phyloP scores from a whole-genome alignment of 1,140 invertebrate genomes.

The Drosophila guanche region DNA sequence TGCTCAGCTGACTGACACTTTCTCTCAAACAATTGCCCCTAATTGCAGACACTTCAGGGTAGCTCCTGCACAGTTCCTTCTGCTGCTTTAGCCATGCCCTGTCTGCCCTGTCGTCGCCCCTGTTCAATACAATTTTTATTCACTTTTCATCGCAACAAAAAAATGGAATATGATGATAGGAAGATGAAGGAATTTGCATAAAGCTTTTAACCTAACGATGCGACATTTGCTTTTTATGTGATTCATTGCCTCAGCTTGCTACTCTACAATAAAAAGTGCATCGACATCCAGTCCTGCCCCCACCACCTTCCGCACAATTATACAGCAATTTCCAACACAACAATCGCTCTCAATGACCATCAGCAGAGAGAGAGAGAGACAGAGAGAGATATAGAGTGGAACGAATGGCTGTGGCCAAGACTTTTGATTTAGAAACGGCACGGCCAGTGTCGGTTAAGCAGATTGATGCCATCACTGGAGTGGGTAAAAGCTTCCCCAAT shows the following conservation, averaged over 20 bases:
- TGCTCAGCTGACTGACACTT: constrained; percentile 20
- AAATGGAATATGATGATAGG: constrained; percentile 36
- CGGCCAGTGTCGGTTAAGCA: constrained; percentile 62
- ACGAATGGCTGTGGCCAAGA: constrained; percentile 47
- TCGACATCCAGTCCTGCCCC: neutral
- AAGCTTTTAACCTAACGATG: constrained; percentile 60
- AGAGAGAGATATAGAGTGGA: too few relatives aligned
- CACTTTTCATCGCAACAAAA: constrained; percentile 24
- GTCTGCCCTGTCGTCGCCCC: neutral
- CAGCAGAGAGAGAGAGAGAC: constrained; percentile 1
- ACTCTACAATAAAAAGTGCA: constrained; percentile 14
- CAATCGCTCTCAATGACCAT: constrained; percentile 60
- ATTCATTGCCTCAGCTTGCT: constrained; percentile 25
- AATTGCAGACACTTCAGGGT: constrained; percentile 38
- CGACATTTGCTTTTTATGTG: constrained; percentile 62
- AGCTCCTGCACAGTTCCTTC: constrained; percentile 8
- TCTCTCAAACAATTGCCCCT: constrained; percentile 55
- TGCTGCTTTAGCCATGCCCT: neutral
- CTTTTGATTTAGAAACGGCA: constrained; percentile 27
- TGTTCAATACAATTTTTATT: constrained; percentile 48
- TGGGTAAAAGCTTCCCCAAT: constrained; percentile 57
- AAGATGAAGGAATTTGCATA: constrained; percentile 48
- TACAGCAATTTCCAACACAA: constrained; percentile 67
- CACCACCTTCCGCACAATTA: constrained; percentile 64
- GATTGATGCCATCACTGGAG: constrained; percentile 76